These are phyloP conservation scores for Prionchulus punctatus DNA, from an alignment of 2,888 invertebrate genomes.

Conservation along the genomic window DNA sequence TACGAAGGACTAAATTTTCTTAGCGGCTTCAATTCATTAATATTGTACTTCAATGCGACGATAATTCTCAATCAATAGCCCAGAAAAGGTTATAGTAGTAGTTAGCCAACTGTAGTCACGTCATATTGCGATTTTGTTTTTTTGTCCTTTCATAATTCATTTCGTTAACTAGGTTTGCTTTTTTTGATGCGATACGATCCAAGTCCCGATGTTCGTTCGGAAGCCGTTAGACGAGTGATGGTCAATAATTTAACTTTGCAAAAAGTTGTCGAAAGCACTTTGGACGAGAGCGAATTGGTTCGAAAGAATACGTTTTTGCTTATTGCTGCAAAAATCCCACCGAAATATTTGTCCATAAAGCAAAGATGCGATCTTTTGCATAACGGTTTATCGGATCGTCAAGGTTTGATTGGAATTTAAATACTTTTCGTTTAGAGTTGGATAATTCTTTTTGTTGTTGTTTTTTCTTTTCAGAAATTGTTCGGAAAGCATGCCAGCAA, in stretches of 20 bases:
- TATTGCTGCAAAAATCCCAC: slow-evolving; percentile 42
- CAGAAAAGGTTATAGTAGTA: too few relatives aligned
- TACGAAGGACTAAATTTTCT: too few relatives aligned
- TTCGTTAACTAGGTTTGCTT: slow-evolving; percentile 32
- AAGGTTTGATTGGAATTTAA: slow-evolving; percentile 5
- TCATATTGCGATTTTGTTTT: not conserved
- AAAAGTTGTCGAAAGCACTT: slow-evolving; percentile 51
- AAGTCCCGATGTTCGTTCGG: slow-evolving; percentile 52
- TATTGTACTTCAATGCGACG: too few relatives aligned
- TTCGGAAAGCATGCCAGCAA: slow-evolving; percentile 34
- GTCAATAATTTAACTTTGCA: slow-evolving; percentile 53
- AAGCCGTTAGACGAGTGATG: slow-evolving; percentile 56
- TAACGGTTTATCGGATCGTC: slow-evolving; percentile 48
- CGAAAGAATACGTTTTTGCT: slow-evolving; percentile 45
- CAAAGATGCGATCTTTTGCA: slow-evolving; percentile 48
- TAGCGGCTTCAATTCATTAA: too few relatives aligned
- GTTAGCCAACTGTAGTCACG: too few relatives aligned
- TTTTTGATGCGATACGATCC: slow-evolving; percentile 45
- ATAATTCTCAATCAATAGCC: too few relatives aligned
- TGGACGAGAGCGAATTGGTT: slow-evolving; percentile 61
- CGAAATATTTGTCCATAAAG: slow-evolving; percentile 46
- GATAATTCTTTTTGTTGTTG: not conserved
- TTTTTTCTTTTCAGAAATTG: slow-evolving; percentile 30
- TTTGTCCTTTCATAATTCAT: too few relatives aligned
- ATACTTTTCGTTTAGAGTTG: not conserved